phyloP scores from a whole-genome alignment of 2,888 invertebrate genomes.

The Drosophila stalkeri region DNA sequence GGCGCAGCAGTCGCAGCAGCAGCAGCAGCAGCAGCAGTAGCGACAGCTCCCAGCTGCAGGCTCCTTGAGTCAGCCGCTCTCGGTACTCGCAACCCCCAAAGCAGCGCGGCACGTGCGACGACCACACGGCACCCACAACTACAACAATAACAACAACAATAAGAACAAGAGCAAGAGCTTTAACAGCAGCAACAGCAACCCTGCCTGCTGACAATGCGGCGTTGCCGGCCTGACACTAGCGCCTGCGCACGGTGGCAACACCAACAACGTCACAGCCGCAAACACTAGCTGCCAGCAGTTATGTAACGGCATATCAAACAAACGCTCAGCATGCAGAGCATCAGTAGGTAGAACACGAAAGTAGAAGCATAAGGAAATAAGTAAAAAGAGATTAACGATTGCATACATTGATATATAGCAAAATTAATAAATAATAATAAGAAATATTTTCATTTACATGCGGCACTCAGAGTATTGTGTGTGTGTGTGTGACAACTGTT shows the following conservation, averaged over 20 bases:
- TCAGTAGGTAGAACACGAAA: too few relatives aligned
- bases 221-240: slow-evolving; percentile 50
- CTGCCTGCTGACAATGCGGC: slow-evolving; percentile 48
- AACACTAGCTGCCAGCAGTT: slow-evolving; percentile 49
- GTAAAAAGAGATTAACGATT: not conserved
- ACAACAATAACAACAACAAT: slow-evolving; percentile 43
- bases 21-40: slow-evolving; percentile 9
- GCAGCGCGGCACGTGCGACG: slow-evolving; percentile 48
- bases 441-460: not conserved
- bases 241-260: slow-evolving; percentile 49
- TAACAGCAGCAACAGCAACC: slow-evolving; percentile 34
- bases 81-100: slow-evolving; percentile 54
- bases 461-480: not conserved
- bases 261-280: slow-evolving; percentile 32
- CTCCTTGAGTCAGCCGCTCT: slow-evolving; percentile 23
- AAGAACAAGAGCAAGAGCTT: slow-evolving; percentile 32
- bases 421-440: not conserved
- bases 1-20: slow-evolving; percentile 14
- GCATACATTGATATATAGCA: not conserved
- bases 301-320: slow-evolving; percentile 23
- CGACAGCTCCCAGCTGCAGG: slow-evolving; percentile 29
- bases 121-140: slow-evolving; percentile 54
- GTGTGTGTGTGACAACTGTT: too few relatives aligned
- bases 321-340: not conserved
- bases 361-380: not conserved